A percentile compares a stretch with the other conserved stretches of the same genome.
Evolutionary conservation across 2,888 invertebrate species (phyloP).

Genomic region (Serripes groenlandicus): DNA sequence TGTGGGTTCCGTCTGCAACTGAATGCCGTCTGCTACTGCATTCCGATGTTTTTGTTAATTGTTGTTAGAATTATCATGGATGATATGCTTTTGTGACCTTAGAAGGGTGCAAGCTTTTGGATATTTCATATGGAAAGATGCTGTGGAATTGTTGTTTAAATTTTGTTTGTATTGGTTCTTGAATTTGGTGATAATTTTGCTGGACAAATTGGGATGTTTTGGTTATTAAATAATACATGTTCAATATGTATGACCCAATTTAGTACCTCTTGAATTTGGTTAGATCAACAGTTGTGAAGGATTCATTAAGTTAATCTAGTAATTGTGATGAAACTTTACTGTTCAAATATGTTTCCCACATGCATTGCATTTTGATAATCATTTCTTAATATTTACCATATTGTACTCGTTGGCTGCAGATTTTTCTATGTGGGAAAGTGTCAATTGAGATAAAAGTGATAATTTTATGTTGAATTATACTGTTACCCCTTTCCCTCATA

Average conservation of each 20-base stretch:
- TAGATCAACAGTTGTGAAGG: slow-evolving; percentile 1
- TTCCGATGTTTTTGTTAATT: slow-evolving; percentile 16
- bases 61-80: slow-evolving; percentile 17
- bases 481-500: too few relatives aligned
- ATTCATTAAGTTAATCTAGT: too few relatives aligned
- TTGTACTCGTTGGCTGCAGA: too few relatives aligned
- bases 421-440: too few relatives aligned
- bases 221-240: not conserved
- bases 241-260: slow-evolving; percentile 2
- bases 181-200: not conserved
- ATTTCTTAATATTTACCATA: too few relatives aligned
- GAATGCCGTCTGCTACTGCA: slow-evolving; percentile 14
- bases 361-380: too few relatives aligned
- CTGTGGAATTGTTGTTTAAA: not conserved
- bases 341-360: too few relatives aligned
- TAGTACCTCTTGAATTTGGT: not conserved
- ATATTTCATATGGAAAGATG: not conserved
- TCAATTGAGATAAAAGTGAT: too few relatives aligned
- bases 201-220: too few relatives aligned
- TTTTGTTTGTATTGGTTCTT: not conserved
- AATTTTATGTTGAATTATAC: too few relatives aligned
- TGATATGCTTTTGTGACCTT: not conserved
- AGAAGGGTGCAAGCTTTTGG: too few relatives aligned
- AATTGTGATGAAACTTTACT: too few relatives aligned
- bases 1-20: not conserved